phyloP scores from a whole-genome alignment of 2,797 vertebrate genomes.

The Phylloscopus collybita region DNA sequence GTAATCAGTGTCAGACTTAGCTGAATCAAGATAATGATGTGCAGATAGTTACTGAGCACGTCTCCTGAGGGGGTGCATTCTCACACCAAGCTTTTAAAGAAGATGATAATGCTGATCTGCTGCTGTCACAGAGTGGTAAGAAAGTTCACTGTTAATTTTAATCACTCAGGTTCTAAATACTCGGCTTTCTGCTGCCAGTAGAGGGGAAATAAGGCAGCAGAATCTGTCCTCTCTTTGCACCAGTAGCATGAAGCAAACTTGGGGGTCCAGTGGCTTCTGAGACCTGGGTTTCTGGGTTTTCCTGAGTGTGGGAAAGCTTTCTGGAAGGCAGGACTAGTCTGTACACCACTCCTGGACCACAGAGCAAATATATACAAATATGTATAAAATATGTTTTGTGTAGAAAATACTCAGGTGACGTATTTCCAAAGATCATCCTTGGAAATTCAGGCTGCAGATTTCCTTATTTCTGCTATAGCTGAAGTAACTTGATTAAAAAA shows the following conservation, averaged over 20 bases:
- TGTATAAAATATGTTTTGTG: background rate
- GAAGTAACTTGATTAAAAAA: background rate
- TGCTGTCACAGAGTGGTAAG: background rate
- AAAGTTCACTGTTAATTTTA: background rate
- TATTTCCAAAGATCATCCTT: background rate
- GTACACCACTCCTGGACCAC: background rate
- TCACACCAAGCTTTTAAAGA: background rate
- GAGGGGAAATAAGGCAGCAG: background rate
- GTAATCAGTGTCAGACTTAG: background rate
- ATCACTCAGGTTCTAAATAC: background rate
- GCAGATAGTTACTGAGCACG: background rate
- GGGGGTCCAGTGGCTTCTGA: background rate
- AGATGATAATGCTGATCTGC: background rate
- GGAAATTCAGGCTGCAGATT: background rate
- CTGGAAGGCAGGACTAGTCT: background rate
- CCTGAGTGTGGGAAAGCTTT: background rate
- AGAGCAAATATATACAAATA: background rate
- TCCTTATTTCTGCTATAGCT: background rate
- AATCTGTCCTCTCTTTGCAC: background rate
- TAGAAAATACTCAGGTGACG: rapidly evolving
- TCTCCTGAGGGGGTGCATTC: background rate
- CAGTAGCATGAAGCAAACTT: background rate
- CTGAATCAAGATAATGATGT: background rate
- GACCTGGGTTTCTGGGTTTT: background rate
- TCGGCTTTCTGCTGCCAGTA: background rate